phyloP scores from a whole-genome alignment of 2,888 invertebrate genomes.

The Biston betularia region DNA sequence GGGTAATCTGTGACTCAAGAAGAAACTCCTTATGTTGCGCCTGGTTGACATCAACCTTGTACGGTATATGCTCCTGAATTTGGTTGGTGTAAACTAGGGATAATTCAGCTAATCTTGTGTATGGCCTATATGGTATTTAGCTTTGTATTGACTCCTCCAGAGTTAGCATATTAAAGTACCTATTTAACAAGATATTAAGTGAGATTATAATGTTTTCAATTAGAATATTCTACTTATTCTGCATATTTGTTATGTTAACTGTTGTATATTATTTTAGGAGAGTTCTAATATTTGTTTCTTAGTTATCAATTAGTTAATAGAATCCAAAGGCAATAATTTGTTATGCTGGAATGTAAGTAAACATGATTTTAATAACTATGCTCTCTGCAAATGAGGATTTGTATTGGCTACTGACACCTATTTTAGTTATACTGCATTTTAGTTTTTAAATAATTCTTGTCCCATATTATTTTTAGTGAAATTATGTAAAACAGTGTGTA shows the following conservation, averaged over 20 bases:
- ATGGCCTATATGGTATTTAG: conserved; percentile 62
- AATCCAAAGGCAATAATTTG: conserved; percentile 68
- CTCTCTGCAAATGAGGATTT: conserved; percentile 46
- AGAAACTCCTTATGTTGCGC: not conserved
- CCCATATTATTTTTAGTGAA: not conserved
- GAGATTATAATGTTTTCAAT: conserved; percentile 81
- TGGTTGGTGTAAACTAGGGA: conserved; percentile 15
- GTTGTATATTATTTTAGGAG: conserved; percentile 83
- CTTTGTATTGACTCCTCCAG: conserved; percentile 64
- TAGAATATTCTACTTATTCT: conserved; percentile 56
- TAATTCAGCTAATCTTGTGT: conserved; percentile 44
- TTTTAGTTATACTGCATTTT: conserved; percentile 15
- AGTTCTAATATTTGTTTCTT: conserved; percentile 82
- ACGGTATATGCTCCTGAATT: not conserved
- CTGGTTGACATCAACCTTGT: conserved; percentile 1
- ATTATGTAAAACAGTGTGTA: conserved; percentile 18
- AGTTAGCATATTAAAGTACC: conserved; percentile 70
- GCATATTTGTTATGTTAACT: conserved; percentile 79
- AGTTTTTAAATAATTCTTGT: not conserved
- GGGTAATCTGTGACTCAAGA: not conserved
- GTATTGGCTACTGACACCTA: conserved; percentile 25
- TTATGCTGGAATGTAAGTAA: conserved; percentile 43
- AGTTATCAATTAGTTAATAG: conserved; percentile 65
- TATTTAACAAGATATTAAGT: conserved; percentile 79
- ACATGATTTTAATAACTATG: conserved; percentile 30